Conservation (phyloP, 2,113 vertebrate species). For the Nycticebus coucang region DNA sequence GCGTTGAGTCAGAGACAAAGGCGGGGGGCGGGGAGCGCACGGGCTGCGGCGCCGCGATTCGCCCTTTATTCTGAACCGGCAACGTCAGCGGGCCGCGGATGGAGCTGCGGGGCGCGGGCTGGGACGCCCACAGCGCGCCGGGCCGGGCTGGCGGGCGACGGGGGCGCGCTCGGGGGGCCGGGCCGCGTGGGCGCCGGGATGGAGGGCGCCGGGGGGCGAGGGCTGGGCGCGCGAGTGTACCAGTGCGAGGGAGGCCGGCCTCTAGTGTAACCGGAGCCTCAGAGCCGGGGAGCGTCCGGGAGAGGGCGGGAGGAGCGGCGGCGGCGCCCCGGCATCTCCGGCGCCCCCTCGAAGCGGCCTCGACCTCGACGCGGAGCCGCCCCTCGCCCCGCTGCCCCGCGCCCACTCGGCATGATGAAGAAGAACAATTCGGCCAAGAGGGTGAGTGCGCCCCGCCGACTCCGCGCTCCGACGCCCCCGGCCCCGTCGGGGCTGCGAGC, state of each 20-base stretch:
- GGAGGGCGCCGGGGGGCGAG: slow-evolving; percentile 73
- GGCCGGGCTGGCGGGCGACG: slow-evolving; percentile 39
- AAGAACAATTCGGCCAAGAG: slow-evolving; percentile 90
- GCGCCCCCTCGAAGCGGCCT: slow-evolving; percentile 20
- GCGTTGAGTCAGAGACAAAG: slow-evolving; percentile 81
- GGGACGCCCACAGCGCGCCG: slow-evolving; percentile 52
- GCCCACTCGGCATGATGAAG: slow-evolving; percentile 88
- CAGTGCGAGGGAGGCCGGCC: slow-evolving; percentile 70
- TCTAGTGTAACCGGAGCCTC: slow-evolving; percentile 75
- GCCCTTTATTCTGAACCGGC: slow-evolving; percentile 78
- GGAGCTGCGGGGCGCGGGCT: slow-evolving; percentile 83
- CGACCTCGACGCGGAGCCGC: slow-evolving; percentile 45
- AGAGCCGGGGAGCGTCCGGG: slow-evolving; percentile 62
- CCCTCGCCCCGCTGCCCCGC: neutral
- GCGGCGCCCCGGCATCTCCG: slow-evolving; percentile 65
- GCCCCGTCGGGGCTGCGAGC: neutral
- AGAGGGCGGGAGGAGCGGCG: slow-evolving; percentile 51
- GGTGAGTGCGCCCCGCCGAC: slow-evolving; percentile 84
- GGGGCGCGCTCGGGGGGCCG: slow-evolving; percentile 41
- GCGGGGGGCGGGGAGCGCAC: slow-evolving; percentile 57
- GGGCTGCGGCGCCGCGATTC: slow-evolving; percentile 77
- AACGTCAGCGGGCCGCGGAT: slow-evolving; percentile 86
- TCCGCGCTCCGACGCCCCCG: neutral
- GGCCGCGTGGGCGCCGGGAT: slow-evolving; percentile 74
- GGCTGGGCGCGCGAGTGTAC: slow-evolving; percentile 58